Evolutionary conservation across 2,797 vertebrate genomes (phyloP).

Genomic region (Manis javanica): DNA sequence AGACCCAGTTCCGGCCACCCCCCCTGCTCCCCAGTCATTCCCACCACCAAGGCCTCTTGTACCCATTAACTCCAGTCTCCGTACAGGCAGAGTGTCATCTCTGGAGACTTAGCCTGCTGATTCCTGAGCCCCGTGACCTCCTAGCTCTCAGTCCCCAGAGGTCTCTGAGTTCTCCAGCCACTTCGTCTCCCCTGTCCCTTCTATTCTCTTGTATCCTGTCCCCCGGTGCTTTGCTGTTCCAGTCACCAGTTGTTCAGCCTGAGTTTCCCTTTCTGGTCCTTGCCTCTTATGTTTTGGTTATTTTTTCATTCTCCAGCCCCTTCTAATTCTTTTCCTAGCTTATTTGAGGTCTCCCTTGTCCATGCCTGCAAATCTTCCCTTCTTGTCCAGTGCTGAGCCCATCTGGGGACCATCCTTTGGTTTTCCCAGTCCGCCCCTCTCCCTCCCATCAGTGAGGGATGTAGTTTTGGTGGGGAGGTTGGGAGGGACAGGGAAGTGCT

Average conservation of each 20-base stretch:
- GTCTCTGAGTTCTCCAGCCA: neutral
- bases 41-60: neutral
- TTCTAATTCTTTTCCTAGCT: neutral
- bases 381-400: neutral
- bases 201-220: neutral
- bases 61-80: neutral
- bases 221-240: neutral
- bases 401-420: neutral
- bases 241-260: neutral
- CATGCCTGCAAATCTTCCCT: neutral
- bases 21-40: neutral
- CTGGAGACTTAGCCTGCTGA: neutral
- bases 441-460: neutral
- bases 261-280: neutral
- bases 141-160: neutral
- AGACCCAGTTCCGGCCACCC: neutral
- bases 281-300: neutral
- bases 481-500: too few relatives aligned
- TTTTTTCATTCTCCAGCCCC: neutral
- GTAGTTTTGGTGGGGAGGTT: too few relatives aligned
- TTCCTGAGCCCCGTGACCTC: neutral
- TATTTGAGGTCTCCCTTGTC: neutral
- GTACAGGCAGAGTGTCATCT: neutral
- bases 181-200: slow-evolving; percentile 29
- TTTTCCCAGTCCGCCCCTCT: neutral